Evolutionary conservation across 2,113 vertebrate genomes (phyloP).

Genomic region (Xyrauchen texanus): DNA sequence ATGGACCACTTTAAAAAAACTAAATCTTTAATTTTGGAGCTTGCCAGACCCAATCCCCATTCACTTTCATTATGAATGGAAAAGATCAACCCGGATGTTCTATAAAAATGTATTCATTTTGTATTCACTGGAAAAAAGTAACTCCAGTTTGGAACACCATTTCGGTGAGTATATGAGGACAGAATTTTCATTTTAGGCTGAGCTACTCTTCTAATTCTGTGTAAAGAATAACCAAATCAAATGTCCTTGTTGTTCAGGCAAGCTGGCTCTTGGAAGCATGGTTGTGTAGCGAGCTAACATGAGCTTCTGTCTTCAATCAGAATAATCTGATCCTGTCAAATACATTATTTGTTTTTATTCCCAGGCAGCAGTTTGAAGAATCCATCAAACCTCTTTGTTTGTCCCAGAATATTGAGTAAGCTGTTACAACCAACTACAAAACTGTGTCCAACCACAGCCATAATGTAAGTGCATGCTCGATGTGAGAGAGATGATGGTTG

Average conservation of each 20-base stretch:
- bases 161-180: too few species aligned
- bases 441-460: slow-evolving; percentile 92
- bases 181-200: too few species aligned
- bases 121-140: too few species aligned
- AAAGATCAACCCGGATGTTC: too few species aligned
- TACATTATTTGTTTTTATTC: neutral
- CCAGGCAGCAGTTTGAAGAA: slow-evolving; percentile 93
- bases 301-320: slow-evolving; percentile 64
- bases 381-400: slow-evolving; percentile 89
- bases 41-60: too few species aligned
- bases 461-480: slow-evolving; percentile 79
- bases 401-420: slow-evolving; percentile 89
- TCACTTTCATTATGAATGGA: too few species aligned
- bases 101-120: too few species aligned
- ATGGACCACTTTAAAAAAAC: too few species aligned
- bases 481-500: slow-evolving; percentile 10
- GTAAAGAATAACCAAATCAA: neutral
- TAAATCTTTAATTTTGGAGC: too few species aligned
- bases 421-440: slow-evolving; percentile 93
- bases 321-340: neutral
- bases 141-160: too few species aligned
- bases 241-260: slow-evolving; percentile 73
- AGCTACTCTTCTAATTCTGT: too few species aligned
- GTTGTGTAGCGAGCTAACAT: slow-evolving; percentile 97
- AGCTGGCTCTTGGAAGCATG: slow-evolving; percentile 90